Evolutionary conservation across 1,140 invertebrate species (phyloP).

Genomic region (Lasioglossum albipes): DNA sequence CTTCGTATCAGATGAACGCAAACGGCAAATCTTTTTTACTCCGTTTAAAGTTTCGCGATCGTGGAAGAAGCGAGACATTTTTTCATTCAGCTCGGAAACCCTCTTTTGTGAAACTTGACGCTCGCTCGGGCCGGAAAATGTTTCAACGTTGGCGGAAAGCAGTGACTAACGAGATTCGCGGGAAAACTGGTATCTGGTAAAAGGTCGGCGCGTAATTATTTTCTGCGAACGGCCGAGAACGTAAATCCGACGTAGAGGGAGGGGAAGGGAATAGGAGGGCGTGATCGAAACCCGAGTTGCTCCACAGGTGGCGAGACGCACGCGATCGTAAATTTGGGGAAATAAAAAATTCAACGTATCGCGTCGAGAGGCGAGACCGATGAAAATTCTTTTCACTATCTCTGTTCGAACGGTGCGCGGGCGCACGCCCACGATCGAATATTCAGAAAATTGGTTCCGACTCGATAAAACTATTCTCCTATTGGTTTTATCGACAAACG

Average conservation of each 20-base stretch:
- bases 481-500: background rate
- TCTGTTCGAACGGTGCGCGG: background rate
- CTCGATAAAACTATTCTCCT: background rate
- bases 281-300: conserved; percentile 9
- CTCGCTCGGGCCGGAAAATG: background rate
- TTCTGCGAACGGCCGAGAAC: background rate
- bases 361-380: background rate
- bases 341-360: conserved; percentile 35
- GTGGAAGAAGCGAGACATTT: no score
- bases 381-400: conserved; percentile 29
- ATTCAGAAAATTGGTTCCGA: conserved; percentile 3
- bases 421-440: background rate
- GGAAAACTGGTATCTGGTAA: background rate
- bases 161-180: conserved; percentile 1
- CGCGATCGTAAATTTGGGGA: conserved; percentile 23
- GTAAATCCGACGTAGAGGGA: background rate
- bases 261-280: background rate
- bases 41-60: no score
- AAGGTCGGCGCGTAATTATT: conserved; percentile 15
- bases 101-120: no score
- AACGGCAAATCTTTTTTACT: no score
- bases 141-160: background rate
- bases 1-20: no score
- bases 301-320: conserved; percentile 41
- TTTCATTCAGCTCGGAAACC: no score